Evolutionary conservation across 2,797 vertebrate species (phyloP), one percentile per base, ranked within the genome.

Genomic region (Lindbergichthys nudifrons): DNA sequence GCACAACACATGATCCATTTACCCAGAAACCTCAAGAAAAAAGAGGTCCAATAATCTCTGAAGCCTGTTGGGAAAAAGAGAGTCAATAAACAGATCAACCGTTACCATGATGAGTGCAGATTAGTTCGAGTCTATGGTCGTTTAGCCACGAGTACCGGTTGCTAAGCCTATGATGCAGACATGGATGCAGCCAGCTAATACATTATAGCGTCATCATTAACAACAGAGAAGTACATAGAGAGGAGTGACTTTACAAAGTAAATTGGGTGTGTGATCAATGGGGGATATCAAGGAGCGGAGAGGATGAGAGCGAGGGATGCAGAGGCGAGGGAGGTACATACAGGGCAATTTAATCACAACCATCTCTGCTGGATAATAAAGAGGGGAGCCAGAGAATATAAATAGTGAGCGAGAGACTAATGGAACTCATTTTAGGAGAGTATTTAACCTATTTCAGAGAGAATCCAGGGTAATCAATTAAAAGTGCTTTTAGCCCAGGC

Each of bases 391-490:
- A 78, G 70, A 71, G 75, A 83, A 84, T 87, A 90, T 87, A 93
- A 91, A 94, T 93, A 91, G 87, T 85, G 83, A 83, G 80, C 73
- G 21, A 77, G 84, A 86, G 92, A 92, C 83, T 92, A 91, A 94
- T 93, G 92, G 85, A 77, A 85, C 89, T 92, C 80, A 92, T 95
- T 94, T 94, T 89, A 85, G 91, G 69, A 67, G 67, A 87, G 84
- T 79, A 84, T 93, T 93, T 91, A 93, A 92, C 90, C 86, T 84
- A 88, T 91, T 94, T 94, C 79, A 89, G 81, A 75, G 74, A 81
- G 77, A 90, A 89, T 88, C 83, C 83, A 88, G 83, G 85, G 73
- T 90, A 87, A 93, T 94, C 90, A 94, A 93, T 94, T 92, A 92
- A 90, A 92, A 81, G 80, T 64, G 61, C 79, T 88, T 92, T 88